Evolutionary conservation across 2,113 vertebrate species (phyloP), one percentile per base, ranked within the genome.

Genomic region (Atherinomorus stipes): DNA sequence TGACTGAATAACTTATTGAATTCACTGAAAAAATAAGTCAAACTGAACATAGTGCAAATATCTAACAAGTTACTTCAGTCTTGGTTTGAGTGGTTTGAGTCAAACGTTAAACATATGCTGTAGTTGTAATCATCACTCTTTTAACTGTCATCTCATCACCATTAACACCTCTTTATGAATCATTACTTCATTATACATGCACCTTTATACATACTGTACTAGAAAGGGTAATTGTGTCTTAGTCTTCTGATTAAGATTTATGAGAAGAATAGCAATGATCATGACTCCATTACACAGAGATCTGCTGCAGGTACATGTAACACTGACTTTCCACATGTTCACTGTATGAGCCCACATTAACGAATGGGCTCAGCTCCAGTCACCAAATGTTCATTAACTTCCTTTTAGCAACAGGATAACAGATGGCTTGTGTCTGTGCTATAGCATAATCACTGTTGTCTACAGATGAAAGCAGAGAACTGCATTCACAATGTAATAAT

Each of bases 261-360:
- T 85, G 69, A 68, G 25, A 71, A 26, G 59, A 49, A 59, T 45
- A 62, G 65, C 47, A 25, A 64, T 59, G 52, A 77, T 78, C 78
- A 83, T 64, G 71, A 80, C 81, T 81, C 64, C 71, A 67, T 84
- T 85, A 80, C 56, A 76, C 26, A 74, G 58, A 81, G 49, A 80
- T 54, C 37, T 26, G 74, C 64, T 52, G 7, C 65, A 87, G 64
- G 63, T 76, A 71, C 80, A 77, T 80, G 76, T 85, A 54, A 49
- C 34, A 26, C 25, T 21, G 40, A 54, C 80, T 75, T 50, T 37
- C n/a, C 60, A 79, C 71, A 84, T 84, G 78, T 78, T 81, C 81
- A 26, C 57, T 68, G 45, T 60, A 42, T 44, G 60, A 65, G 61
- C 16, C 38, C 26, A 54, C 51, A 18, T 62, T 47, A 77, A 77